A percentile compares a stretch with the other conserved stretches of the same genome.
Evolutionary conservation across 2,113 vertebrate genomes (phyloP).

Genomic region (Pachypanchax playfairii): DNA sequence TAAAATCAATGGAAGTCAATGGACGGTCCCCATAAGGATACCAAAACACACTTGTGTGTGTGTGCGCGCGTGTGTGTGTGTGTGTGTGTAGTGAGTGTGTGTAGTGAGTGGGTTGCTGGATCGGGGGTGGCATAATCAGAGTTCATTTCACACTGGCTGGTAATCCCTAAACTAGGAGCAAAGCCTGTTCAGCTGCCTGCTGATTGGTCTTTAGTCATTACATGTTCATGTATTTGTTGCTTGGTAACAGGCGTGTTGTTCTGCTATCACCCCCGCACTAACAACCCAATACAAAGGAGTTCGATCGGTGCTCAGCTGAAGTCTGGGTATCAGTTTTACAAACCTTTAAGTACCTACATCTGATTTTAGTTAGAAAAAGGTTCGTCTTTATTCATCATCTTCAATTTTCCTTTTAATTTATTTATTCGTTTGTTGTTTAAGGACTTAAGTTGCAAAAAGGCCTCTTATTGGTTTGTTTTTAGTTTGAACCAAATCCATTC

Average conservation of each 20-base stretch:
- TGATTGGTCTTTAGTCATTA: constrained; percentile 64
- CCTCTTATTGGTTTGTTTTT: constrained; percentile 6
- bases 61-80: constrained; percentile 5
- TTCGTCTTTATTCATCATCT: too few relatives aligned
- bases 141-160: constrained; percentile 68
- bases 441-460: too few relatives aligned
- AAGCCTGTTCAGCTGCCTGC: constrained; percentile 55
- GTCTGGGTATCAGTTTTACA: constrained; percentile 12
- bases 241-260: constrained; percentile 44
- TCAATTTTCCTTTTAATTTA: too few relatives aligned
- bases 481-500: constrained; percentile 16
- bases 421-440: too few relatives aligned
- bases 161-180: constrained; percentile 61
- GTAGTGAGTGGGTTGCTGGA: neutral
- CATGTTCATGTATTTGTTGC: constrained; percentile 50
- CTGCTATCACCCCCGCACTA: constrained; percentile 38
- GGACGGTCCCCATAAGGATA: too few relatives aligned
- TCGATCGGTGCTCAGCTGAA: constrained; percentile 20
- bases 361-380: too few relatives aligned
- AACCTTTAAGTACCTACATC: too few relatives aligned
- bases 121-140: constrained; percentile 57
- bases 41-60: too few relatives aligned
- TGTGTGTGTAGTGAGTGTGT: constrained; percentile 19
- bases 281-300: constrained; percentile 28
- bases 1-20: too few relatives aligned